Percentiles rank a stretch among this genome's conserved stretches.
phyloP scores from a whole-genome alignment of 23 tunicate species.

The Trididemnum nubilum region DNA sequence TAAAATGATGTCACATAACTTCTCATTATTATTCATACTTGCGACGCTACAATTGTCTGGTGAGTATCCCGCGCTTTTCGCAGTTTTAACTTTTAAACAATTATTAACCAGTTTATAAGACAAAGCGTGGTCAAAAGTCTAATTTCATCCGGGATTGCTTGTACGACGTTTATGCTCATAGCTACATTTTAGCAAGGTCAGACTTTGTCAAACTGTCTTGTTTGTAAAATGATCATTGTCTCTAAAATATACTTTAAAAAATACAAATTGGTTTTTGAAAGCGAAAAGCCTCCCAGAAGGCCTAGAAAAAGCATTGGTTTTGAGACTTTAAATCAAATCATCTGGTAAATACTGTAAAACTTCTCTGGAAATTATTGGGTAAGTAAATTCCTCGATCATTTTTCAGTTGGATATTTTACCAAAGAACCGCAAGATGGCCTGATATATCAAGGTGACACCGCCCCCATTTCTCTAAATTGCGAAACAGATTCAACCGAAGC shows the following conservation, averaged over 20 bases:
- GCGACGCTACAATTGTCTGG: conserved; percentile 42
- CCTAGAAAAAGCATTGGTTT: no score
- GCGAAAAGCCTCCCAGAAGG: no score
- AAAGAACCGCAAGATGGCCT: conserved; percentile 25
- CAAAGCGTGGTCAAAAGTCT: background rate
- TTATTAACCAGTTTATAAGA: background rate
- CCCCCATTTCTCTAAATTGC: conserved; percentile 27
- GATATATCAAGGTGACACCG: conserved; percentile 15
- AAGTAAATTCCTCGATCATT: no score
- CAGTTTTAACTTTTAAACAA: background rate
- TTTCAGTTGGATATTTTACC: conserved; percentile 45
- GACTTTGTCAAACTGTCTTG: no score
- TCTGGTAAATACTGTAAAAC: no score
- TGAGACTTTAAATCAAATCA: no score
- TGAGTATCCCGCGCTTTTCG: conserved; percentile 23
- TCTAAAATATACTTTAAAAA: no score
- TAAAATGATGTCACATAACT: background rate
- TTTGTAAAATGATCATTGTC: no score
- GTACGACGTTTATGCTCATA: background rate
- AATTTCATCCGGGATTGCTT: conserved; percentile 1
- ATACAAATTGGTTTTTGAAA: no score
- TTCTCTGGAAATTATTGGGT: no score
- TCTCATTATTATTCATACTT: background rate
- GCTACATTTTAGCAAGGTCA: background rate
- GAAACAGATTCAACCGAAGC: conserved; percentile 12